Evolutionary conservation across 1,140 invertebrate species (phyloP).

Genomic region (Helicoverpa zea): DNA sequence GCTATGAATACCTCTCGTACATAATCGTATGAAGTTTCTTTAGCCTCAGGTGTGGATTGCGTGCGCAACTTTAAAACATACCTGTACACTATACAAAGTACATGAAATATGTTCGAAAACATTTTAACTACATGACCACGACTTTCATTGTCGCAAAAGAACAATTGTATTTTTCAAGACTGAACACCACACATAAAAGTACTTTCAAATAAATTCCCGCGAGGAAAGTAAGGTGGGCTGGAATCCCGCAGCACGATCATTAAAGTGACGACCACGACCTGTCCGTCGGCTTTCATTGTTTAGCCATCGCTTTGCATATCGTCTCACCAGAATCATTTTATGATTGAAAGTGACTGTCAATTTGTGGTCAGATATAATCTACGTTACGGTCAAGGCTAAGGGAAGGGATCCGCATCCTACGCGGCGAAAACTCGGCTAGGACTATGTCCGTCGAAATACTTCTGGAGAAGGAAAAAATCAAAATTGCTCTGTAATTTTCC

Average conservation of each 20-base stretch:
- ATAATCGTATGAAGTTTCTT: conserved; percentile 1
- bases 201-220: conserved; percentile 70
- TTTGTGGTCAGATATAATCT: conserved; percentile 36
- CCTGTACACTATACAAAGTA: neutral
- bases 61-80: conserved; percentile 31
- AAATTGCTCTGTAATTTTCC: conserved; percentile 49
- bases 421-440: neutral
- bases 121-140: conserved; percentile 32
- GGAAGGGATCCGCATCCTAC: neutral
- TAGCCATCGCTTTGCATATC: conserved; percentile 67
- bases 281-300: conserved; percentile 75
- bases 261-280: conserved; percentile 72
- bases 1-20: neutral
- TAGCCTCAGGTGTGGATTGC: conserved; percentile 4
- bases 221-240: conserved; percentile 73
- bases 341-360: conserved; percentile 68
- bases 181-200: conserved; percentile 64
- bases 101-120: conserved; percentile 30
- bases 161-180: conserved; percentile 61
- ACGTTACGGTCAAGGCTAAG: neutral
- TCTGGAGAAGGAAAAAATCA: conserved; percentile 26
- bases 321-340: conserved; percentile 63
- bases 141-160: conserved; percentile 48
- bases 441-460: conserved; percentile 27
- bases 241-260: conserved; percentile 69